Evolutionary conservation across 2,797 vertebrate genomes (phyloP).

Genomic region (Amblyopsis hoosieri): DNA sequence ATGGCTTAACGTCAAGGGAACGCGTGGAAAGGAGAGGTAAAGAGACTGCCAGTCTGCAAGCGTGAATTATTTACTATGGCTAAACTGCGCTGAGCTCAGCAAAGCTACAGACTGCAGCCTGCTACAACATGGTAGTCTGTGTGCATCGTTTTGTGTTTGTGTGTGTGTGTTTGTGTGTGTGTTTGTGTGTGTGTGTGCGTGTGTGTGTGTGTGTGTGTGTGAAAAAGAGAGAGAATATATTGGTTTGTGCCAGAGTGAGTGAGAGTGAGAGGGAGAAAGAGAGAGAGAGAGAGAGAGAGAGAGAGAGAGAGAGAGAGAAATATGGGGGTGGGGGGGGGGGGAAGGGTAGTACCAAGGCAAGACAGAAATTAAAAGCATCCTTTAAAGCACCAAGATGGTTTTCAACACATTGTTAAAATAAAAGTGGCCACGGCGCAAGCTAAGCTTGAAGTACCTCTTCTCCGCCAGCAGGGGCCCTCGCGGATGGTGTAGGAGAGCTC

Average conservation of each 20-base stretch:
- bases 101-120: constrained; percentile 46
- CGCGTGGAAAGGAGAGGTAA: constrained; percentile 41
- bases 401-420: too few relatives aligned
- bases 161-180: constrained; percentile 22
- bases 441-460: constrained; percentile 82
- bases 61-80: constrained; percentile 80
- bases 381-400: neutral
- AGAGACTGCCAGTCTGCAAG: constrained; percentile 58
- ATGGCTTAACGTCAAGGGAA: constrained; percentile 31
- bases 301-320: too few relatives aligned
- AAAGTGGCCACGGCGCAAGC: constrained; percentile 17
- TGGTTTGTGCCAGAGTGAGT: too few relatives aligned
- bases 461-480: constrained; percentile 94
- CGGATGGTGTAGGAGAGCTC: constrained; percentile 95
- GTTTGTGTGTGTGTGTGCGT: constrained; percentile 17
- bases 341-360: neutral
- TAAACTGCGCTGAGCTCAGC: constrained; percentile 79
- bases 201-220: constrained; percentile 18
- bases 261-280: too few relatives aligned
- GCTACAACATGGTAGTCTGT: constrained; percentile 43
- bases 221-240: neutral
- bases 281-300: too few relatives aligned
- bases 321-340: too few relatives aligned
- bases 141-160: constrained; percentile 2
- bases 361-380: neutral